Evolutionary conservation across 2,797 vertebrate genomes (phyloP), one percentile per base, ranked within the genome.

Genomic region (Eurystomus glaucurus): DNA sequence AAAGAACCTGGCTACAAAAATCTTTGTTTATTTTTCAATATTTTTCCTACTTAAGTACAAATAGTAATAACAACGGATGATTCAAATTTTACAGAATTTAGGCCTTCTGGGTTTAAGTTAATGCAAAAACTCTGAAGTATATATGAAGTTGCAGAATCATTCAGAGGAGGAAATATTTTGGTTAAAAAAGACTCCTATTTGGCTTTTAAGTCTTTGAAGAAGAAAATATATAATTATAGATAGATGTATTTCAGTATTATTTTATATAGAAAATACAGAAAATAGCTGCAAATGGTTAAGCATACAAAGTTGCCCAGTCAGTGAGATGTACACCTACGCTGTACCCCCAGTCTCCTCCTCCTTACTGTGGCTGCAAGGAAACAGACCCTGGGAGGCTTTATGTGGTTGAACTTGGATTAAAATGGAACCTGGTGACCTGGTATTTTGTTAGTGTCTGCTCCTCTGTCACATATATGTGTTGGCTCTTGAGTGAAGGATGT

Each of bases 311-410:
- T 84, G 2, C 13, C 31, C 3, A 11, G 9, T 41, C 23, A 70
- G 60, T 0, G 10, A 69, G 21, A 16, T 1, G 0, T 19, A 22
- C 1, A 7, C 9, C 2, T 14, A 9, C 2, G 5, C 18, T 65
- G 7, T 57, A 11, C 3, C 21, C 11, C 7, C 18, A 28, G 18
- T n/a, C 31, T 14, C 12, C 8, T 62, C 12, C 4, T 78, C 13
- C 8, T 70, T 65, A 19, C 4, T 48, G 23, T n/a, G n/a, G 5
- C 12, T 85, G 21, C 4, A 8, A 37, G 26, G 35, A 60, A 64
- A 55, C 11, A 41, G 35, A 28, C 8, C 19, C 8, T 60, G 11
- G 21, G 46, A 46, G 29, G 16, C 3, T 71, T 28, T 72, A 1
- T 21, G 18, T 33, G 4, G 4, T 23, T 69, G 29, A 41, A 41